Base-by-base conservation (phyloP, 2,888 invertebrate genomes). In the Cephus sareptanus region DNA sequence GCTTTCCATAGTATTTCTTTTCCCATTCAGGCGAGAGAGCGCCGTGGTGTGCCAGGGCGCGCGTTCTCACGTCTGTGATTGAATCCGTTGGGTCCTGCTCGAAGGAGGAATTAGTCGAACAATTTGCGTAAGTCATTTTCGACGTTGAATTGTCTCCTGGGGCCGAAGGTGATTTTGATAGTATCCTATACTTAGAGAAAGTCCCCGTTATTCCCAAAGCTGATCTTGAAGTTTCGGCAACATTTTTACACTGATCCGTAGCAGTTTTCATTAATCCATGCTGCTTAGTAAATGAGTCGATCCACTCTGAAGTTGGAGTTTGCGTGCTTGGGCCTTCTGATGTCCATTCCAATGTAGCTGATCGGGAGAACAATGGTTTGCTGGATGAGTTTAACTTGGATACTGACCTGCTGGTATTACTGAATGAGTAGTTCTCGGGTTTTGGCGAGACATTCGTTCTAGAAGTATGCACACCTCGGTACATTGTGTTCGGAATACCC, bases 271-370 rank as follows among this genome's bases (percentile, higher is more conserved):
- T 69, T 11, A 78, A 75, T 13, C 78, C 78, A 34, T 78, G 78
- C 31, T 78, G 78, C 31, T 69, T 56, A 23, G 78, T 75, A 34
- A 78, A 78, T 13, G 78, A 78, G 37, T 78, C 78, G 34, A 78
- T 78, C 78, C 78, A 78, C 15, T 78, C 78, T 1, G 78, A 75
- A 37, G 78, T 71, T 12, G 78, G 78, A 13, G 71, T 34, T 33
- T 76, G 71, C 11, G 73, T 71, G 31, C 76, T 78, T 9, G 78
- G 78, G 31, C 78, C 78, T 34, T 78, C 78, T n/a, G 73, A 56
- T 13, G 78, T 78, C 78, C 78, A 78, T 75, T 78, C 78, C 30
- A 78, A 31, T n/a, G 78, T 78, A 1, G 78, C 78, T 15, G 78
- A 78, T n/a, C 78, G 75, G 12, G 76, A 78, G 71, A 78, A 78